Evolutionary conservation across 1,140 invertebrate species (phyloP).

Genomic region (Steinernema khuongi): DNA sequence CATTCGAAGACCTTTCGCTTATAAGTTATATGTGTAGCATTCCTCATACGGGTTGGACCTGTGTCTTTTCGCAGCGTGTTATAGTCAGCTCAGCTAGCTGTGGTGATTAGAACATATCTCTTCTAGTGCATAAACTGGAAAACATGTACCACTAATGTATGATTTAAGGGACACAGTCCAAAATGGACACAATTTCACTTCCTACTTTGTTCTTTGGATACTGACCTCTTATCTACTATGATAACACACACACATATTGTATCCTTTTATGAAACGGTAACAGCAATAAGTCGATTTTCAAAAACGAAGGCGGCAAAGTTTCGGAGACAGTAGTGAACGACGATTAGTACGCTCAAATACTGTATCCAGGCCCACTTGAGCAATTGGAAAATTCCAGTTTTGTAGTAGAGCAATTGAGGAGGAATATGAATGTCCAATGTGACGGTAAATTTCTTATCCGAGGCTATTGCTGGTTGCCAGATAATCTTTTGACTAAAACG

Average conservation of each 20-base stretch:
- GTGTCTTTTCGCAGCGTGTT: slow-evolving; percentile 4
- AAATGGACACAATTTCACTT: no score
- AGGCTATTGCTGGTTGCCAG: not conserved
- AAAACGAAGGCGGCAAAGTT: not conserved
- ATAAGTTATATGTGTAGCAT: not conserved
- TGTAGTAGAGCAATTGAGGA: slow-evolving; percentile 15
- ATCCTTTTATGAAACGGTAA: not conserved
- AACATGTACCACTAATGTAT: not conserved
- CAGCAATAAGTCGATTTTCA: not conserved
- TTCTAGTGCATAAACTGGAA: not conserved
- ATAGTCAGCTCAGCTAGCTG: not conserved
- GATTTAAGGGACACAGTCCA: no score
- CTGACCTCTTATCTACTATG: no score
- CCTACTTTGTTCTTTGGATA: no score
- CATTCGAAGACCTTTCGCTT: not conserved
- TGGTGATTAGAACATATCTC: slow-evolving; percentile 7
- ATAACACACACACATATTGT: no score
- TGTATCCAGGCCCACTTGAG: slow-evolving; percentile 33
- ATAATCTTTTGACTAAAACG: not conserved
- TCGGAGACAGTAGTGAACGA: slow-evolving; percentile 13
- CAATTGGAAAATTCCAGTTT: slow-evolving; percentile 26
- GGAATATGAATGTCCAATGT: not conserved
- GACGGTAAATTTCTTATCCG: not conserved
- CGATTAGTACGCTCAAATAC: slow-evolving; percentile 20
- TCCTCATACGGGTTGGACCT: slow-evolving; percentile 4